Conservation (phyloP, 2,113 vertebrate species). For the Meleagris gallopavo region DNA sequence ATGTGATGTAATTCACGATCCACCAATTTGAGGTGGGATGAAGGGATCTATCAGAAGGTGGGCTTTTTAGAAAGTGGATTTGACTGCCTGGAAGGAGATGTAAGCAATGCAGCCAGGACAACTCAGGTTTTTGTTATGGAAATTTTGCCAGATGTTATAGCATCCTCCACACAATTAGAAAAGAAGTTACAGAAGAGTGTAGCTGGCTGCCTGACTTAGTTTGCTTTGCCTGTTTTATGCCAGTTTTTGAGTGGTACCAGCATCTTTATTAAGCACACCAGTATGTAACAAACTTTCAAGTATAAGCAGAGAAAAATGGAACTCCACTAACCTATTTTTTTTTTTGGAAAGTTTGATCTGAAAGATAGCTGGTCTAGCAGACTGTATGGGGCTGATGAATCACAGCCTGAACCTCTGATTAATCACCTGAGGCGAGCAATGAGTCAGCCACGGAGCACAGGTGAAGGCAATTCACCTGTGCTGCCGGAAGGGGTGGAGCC, state of each 20-base stretch:
- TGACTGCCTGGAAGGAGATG: background rate
- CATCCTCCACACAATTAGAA: background rate
- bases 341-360: background rate
- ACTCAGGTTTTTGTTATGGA: background rate
- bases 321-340: background rate
- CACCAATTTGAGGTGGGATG: background rate
- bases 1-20: background rate
- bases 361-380: background rate
- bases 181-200: background rate
- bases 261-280: background rate
- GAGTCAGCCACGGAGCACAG: too few species aligned
- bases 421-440: too few species aligned
- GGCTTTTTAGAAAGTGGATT: background rate
- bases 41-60: background rate
- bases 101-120: background rate
- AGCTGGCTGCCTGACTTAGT: background rate
- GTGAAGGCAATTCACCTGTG: too few species aligned
- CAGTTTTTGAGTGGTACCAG: background rate
- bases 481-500: too few species aligned
- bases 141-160: background rate
- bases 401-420: too few species aligned
- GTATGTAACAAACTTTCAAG: background rate
- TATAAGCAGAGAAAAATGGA: background rate
- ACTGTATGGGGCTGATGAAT: too few species aligned
- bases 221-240: background rate